Evolutionary conservation across 1,140 invertebrate species (phyloP).

Genomic region (Maniola jurtina): DNA sequence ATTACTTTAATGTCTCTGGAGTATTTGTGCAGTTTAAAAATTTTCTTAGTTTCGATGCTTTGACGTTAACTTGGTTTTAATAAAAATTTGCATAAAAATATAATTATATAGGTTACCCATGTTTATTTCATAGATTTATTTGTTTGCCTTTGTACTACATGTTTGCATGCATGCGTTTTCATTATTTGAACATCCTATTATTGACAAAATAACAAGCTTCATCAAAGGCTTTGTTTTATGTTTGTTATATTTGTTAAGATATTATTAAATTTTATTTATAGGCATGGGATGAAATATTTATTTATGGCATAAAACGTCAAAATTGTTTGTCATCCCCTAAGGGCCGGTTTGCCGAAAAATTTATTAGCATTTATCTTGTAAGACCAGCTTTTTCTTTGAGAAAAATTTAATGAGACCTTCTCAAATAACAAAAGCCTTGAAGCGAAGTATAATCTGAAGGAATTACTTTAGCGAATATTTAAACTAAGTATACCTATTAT

Average conservation of each 20-base stretch:
- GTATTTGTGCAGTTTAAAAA: conserved; percentile 9
- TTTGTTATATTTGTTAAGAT: not conserved
- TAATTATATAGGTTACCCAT: too few relatives aligned
- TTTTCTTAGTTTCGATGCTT: conserved; percentile 3
- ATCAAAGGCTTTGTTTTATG: not conserved
- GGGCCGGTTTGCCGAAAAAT: conserved; percentile 9
- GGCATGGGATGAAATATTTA: not conserved
- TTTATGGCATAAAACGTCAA: conserved; percentile 16
- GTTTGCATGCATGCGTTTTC: too few relatives aligned
- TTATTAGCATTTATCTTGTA: conserved; percentile 22
- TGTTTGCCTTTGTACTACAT: too few relatives aligned
- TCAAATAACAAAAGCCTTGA: conserved; percentile 17
- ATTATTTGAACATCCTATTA: too few relatives aligned
- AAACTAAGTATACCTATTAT: too few relatives aligned
- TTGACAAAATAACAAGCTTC: too few relatives aligned
- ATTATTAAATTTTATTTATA: too few relatives aligned
- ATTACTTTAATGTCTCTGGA: conserved; percentile 19
- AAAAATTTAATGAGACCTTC: conserved; percentile 24
- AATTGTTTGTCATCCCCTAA: conserved; percentile 25
- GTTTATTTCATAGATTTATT: not conserved
- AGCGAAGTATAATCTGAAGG: not conserved
- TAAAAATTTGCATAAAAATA: not conserved
- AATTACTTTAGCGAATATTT: not conserved
- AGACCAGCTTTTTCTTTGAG: conserved; percentile 18
- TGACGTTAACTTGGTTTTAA: not conserved